These are phyloP conservation scores for Microplitis demolitor DNA, from an alignment of 1,140 invertebrate genomes.

Conservation along the genomic window DNA sequence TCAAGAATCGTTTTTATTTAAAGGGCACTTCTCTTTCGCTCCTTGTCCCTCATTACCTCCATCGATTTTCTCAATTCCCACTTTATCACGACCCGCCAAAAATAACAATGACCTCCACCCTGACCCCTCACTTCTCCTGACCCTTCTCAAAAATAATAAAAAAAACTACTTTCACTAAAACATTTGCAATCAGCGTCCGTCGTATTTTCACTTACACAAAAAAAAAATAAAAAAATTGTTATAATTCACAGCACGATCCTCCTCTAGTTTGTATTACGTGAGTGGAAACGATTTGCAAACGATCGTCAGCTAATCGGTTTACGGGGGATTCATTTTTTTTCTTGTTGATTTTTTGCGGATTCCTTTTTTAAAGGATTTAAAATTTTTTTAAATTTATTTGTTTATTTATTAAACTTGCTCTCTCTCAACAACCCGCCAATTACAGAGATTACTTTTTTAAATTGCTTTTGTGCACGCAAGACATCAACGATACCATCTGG, in stretches of 20 bases:
- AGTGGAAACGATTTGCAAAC: constrained; percentile 26
- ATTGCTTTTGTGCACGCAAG: constrained; percentile 23
- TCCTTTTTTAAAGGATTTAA: background rate
- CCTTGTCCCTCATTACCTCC: too few species aligned
- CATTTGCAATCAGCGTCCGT: background rate
- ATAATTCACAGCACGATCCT: constrained; percentile 15
- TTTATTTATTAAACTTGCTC: background rate
- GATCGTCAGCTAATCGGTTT: constrained; percentile 19
- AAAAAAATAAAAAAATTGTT: background rate
- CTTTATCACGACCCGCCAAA: background rate
- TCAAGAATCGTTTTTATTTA: too few species aligned
- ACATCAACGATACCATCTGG: constrained; percentile 25
- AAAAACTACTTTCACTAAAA: background rate
- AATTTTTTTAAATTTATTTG: constrained; percentile 3
- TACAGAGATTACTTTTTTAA: constrained; percentile 29
- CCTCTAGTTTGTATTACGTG: constrained; percentile 23
- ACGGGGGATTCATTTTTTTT: background rate
- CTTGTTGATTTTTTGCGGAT: background rate
- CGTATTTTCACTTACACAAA: background rate
- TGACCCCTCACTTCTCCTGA: background rate
- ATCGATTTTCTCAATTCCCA: too few species aligned
- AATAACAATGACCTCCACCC: constrained; percentile 9
- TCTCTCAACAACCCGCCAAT: constrained; percentile 13
- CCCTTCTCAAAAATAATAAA: constrained; percentile 2
- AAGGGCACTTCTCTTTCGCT: too few species aligned